phyloP scores from a whole-genome alignment of 2,888 invertebrate species.

The Panzeria rudis region DNA sequence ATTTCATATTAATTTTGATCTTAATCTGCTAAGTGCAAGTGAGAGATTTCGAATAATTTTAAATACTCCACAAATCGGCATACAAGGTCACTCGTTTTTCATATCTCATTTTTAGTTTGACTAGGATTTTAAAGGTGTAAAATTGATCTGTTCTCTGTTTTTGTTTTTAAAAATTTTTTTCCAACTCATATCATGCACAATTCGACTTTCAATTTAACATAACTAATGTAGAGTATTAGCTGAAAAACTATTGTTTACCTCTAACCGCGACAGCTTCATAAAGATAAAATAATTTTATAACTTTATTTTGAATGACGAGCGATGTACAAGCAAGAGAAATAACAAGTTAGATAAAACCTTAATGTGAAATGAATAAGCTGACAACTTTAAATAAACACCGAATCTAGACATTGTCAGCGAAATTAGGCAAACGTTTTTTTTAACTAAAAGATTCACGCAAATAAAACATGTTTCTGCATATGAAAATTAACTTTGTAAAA shows the following conservation, averaged over 20 bases:
- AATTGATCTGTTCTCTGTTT: too few relatives aligned
- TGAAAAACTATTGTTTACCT: neutral
- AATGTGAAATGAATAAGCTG: constrained; percentile 38
- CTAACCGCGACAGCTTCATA: constrained; percentile 29
- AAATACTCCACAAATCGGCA: too few relatives aligned
- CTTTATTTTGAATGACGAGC: neutral
- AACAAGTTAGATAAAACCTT: neutral
- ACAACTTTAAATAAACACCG: constrained; percentile 12
- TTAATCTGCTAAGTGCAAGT: too few relatives aligned
- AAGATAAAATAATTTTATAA: neutral
- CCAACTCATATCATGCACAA: too few relatives aligned
- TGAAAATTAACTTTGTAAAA: neutral
- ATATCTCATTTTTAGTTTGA: too few relatives aligned
- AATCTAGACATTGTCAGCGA: constrained; percentile 39
- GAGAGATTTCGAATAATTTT: too few relatives aligned
- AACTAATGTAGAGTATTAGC: constrained; percentile 2
- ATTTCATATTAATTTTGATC: too few relatives aligned
- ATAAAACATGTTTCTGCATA: constrained; percentile 9
- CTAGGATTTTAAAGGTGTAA: too few relatives aligned
- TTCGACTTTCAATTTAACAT: neutral
- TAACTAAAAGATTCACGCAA: constrained; percentile 2
- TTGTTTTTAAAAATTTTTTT: too few relatives aligned
- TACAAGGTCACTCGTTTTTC: too few relatives aligned
- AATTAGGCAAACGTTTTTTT: constrained; percentile 2
- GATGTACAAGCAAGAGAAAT: neutral